A percentile compares a stretch with the other conserved stretches of the same genome.
These are phyloP conservation scores for Sternarchorhynchus goeldii DNA, from an alignment of 2,797 vertebrate genomes.

Conservation along the genomic window DNA sequence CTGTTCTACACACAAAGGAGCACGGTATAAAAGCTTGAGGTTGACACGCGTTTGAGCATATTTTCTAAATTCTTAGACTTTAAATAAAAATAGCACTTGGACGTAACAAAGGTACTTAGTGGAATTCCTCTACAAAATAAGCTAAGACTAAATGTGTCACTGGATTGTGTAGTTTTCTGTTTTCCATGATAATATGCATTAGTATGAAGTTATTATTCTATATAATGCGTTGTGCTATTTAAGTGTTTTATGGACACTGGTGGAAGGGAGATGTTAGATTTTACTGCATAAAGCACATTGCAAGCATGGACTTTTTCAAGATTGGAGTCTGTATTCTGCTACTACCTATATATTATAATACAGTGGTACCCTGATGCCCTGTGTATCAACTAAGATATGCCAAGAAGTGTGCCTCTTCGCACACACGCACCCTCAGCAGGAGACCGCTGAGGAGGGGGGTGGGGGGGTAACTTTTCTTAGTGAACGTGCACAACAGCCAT, in stretches of 20 bases:
- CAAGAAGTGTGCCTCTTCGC: too few relatives aligned
- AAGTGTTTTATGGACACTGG: too few relatives aligned
- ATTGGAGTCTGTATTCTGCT: too few relatives aligned
- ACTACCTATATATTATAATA: not conserved
- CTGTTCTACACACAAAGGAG: constrained; percentile 69
- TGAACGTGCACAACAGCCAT: constrained; percentile 7
- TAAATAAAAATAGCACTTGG: not conserved
- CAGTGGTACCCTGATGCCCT: not conserved
- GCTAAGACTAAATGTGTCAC: too few relatives aligned
- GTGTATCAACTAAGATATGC: not conserved
- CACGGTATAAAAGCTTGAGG: constrained; percentile 64
- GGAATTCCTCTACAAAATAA: not conserved
- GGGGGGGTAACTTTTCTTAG: constrained; percentile 20
- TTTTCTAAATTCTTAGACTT: constrained; percentile 5
- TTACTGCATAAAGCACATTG: too few relatives aligned
- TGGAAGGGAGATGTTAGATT: too few relatives aligned
- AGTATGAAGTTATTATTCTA: not conserved
- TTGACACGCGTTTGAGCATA: constrained; percentile 55
- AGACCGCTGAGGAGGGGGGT: constrained; percentile 35
- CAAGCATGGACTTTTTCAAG: too few relatives aligned
- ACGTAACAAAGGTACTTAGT: not conserved
- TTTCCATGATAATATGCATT: constrained; percentile 6
- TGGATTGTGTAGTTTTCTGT: not conserved
- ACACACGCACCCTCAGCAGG: constrained; percentile 25
- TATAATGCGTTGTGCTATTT: too few relatives aligned